Evolutionary conservation across 2,888 invertebrate species (phyloP).

Genomic region (Eupeodes latifasciatus): DNA sequence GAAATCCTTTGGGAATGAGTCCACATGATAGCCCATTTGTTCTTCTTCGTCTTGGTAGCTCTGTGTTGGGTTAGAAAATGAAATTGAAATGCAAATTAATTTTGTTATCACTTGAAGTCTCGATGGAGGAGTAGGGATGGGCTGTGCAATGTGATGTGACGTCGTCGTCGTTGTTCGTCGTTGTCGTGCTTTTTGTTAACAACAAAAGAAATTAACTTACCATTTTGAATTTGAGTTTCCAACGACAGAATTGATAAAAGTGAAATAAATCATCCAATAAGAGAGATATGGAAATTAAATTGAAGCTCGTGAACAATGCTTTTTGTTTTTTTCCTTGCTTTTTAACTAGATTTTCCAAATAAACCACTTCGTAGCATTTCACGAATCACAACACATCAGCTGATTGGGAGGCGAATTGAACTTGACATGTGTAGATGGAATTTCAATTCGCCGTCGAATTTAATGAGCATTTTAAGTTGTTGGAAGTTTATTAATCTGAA

Average conservation of each 20-base stretch:
- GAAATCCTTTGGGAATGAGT: slow-evolving; percentile 95
- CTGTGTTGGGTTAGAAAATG: slow-evolving; percentile 78
- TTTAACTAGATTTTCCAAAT: slow-evolving; percentile 53
- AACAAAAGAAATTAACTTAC: slow-evolving; percentile 12
- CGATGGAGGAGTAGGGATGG: slow-evolving; percentile 31
- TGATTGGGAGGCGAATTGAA: slow-evolving; percentile 35
- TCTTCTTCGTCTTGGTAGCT: slow-evolving; percentile 87
- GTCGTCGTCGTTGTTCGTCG: background rate
- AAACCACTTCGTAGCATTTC: slow-evolving; percentile 73
- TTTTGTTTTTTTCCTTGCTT: slow-evolving; percentile 33
- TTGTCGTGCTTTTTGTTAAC: background rate
- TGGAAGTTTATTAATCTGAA: background rate
- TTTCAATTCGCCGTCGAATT: background rate
- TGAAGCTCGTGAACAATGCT: slow-evolving; percentile 12
- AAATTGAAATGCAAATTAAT: background rate
- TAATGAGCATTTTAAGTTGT: background rate
- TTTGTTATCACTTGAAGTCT: slow-evolving; percentile 47
- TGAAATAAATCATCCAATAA: slow-evolving; percentile 52
- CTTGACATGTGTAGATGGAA: background rate
- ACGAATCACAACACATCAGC: slow-evolving; percentile 69
- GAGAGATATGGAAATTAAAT: background rate
- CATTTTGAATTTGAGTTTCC: slow-evolving; percentile 69
- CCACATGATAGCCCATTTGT: slow-evolving; percentile 85
- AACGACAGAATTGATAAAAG: slow-evolving; percentile 24
- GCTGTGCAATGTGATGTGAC: background rate